Conservation (phyloP, 2,113 vertebrate species). For the Ifrita kowaldi region DNA sequence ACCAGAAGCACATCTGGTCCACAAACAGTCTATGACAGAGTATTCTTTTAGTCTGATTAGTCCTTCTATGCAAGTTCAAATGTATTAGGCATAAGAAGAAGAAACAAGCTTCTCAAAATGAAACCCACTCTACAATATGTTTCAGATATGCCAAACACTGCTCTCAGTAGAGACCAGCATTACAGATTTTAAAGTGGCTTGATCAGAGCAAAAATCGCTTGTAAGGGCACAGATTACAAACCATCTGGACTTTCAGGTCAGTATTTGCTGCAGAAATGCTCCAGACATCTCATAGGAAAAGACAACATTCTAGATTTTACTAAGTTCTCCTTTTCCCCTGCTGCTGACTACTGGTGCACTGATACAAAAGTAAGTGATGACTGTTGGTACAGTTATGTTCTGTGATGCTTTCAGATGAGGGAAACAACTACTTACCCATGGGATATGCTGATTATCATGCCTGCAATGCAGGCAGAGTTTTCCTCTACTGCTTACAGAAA, state of each 20-base stretch:
- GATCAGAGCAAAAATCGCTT: not conserved
- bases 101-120: not conserved
- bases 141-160: not conserved
- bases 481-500: not conserved
- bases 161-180: not conserved
- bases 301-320: not conserved
- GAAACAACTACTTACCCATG: not conserved
- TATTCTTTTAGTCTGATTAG: conserved; percentile 6
- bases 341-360: not conserved
- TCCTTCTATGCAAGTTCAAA: not conserved
- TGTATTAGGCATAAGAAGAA: not conserved
- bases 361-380: not conserved
- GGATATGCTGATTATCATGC: not conserved
- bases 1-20: conserved; percentile 3
- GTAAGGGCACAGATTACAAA: not conserved
- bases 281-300: not conserved
- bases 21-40: not conserved
- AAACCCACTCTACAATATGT: not conserved
- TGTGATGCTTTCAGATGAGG: not conserved
- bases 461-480: conserved; percentile 21
- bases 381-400: not conserved
- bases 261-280: not conserved
- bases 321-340: not conserved
- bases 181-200: not conserved
- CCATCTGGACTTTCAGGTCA: not conserved